Percentiles rank a stretch among this genome's conserved stretches.
Evolutionary conservation across 2,888 invertebrate species (phyloP).

Genomic region (Xestoiulus laeticollis): DNA sequence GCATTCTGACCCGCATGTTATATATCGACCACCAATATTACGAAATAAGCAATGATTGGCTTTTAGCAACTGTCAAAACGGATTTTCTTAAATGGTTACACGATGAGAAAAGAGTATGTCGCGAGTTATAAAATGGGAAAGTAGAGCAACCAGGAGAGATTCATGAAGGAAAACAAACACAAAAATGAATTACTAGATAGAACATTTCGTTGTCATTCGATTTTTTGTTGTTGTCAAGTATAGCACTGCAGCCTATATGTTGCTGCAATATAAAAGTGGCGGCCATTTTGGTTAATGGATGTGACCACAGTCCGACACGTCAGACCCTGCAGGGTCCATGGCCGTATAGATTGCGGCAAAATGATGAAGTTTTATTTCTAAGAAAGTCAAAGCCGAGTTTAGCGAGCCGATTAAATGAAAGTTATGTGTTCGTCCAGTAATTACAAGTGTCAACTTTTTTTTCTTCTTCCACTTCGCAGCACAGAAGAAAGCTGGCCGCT

Average conservation of each 20-base stretch:
- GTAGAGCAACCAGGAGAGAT: neutral
- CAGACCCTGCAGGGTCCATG: neutral
- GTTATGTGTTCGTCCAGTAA: slow-evolving; percentile 30
- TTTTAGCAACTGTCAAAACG: slow-evolving; percentile 39
- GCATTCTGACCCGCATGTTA: neutral
- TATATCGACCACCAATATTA: slow-evolving; percentile 8
- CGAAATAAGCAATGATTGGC: slow-evolving; percentile 35
- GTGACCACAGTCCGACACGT: slow-evolving; percentile 15
- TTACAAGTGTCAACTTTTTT: slow-evolving; percentile 30
- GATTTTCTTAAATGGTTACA: slow-evolving; percentile 35
- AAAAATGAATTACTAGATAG: neutral
- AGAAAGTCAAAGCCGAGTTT: slow-evolving; percentile 41
- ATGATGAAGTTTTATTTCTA: slow-evolving; percentile 39
- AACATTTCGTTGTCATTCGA: neutral
- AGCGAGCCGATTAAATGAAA: slow-evolving; percentile 29
- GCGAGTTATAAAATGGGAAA: slow-evolving; percentile 10
- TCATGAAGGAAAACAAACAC: neutral
- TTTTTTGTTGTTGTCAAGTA: neutral
- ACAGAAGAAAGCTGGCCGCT: neutral
- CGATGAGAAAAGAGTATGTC: slow-evolving; percentile 35
- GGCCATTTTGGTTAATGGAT: slow-evolving; percentile 39
- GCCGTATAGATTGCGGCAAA: neutral
- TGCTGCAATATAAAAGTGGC: neutral
- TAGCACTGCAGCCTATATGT: neutral
- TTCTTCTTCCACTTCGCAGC: neutral